phyloP scores from a whole-genome alignment of 2,888 invertebrate genomes.

The Brachylomia viminalis region DNA sequence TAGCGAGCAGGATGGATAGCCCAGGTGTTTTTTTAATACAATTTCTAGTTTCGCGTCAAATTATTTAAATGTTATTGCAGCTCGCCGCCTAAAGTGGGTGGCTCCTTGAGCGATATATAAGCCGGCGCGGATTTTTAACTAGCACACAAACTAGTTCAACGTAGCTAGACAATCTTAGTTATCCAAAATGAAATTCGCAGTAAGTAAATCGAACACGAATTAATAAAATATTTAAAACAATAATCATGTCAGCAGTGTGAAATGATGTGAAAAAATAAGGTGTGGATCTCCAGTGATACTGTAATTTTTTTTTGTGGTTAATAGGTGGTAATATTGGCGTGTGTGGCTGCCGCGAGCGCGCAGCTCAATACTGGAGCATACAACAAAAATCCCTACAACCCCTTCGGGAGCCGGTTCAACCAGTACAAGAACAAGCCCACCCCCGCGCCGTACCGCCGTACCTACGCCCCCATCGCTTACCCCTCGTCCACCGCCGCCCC shows the following conservation, averaged over 20 bases:
- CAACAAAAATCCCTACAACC: conserved; percentile 48
- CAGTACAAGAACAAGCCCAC: conserved; percentile 49
- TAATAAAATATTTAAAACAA: conserved; percentile 33
- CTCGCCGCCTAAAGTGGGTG: conserved; percentile 83
- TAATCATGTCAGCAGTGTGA: conserved; percentile 11
- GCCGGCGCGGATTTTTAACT: conserved; percentile 84
- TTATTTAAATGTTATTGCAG: conserved; percentile 88
- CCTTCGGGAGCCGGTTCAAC: conserved; percentile 40
- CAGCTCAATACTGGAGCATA: conserved; percentile 64
- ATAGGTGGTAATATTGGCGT: conserved; percentile 77
- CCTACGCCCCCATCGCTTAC: conserved; percentile 44
- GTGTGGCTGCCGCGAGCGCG: conserved; percentile 76
- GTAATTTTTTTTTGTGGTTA: conserved; percentile 53
- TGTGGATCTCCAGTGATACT: conserved; percentile 25
- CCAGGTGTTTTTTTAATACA: conserved; percentile 75
- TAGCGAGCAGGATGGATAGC: conserved; percentile 67
- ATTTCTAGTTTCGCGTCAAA: conserved; percentile 77
- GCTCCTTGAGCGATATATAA: conserved; percentile 84
- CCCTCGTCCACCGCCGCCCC: conserved; percentile 42
- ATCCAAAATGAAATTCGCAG: conserved; percentile 82
- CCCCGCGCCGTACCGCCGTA: conserved; percentile 49
- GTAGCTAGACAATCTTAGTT: conserved; percentile 78
- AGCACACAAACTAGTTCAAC: conserved; percentile 87
- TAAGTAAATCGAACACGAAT: conserved; percentile 74
- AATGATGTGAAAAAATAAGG: conserved; percentile 40